These are phyloP conservation scores for Cataglyphis cursor DNA, from an alignment of 2,888 invertebrate genomes.

Conservation along the genomic window DNA sequence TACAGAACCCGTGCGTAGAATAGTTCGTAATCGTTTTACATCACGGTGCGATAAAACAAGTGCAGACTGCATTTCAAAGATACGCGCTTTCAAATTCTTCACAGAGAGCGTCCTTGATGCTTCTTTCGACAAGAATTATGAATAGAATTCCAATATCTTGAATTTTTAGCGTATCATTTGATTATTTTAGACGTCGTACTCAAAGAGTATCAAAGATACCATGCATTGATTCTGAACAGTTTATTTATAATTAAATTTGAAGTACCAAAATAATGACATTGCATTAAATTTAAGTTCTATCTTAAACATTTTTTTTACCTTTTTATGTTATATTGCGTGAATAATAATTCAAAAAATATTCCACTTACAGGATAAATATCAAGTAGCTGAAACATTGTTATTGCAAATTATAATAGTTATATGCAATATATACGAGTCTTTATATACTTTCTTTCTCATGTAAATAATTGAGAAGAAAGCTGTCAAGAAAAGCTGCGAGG, in stretches of 20 bases:
- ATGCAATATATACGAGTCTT: background rate
- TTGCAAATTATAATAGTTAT: background rate
- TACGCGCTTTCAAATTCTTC: background rate
- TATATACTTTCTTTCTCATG: background rate
- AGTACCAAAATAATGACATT: background rate
- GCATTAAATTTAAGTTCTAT: too few species aligned
- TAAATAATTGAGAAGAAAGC: background rate
- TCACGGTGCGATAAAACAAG: background rate
- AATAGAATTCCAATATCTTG: background rate
- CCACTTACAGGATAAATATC: background rate
- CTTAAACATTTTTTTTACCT: background rate
- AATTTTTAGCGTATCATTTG: background rate
- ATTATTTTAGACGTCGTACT: background rate
- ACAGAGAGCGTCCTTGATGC: background rate
- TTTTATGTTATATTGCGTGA: background rate
- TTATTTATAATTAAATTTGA: background rate
- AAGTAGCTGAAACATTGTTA: background rate
- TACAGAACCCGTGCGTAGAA: constrained; percentile 50
- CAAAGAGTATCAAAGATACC: background rate
- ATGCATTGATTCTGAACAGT: background rate
- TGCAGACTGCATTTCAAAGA: constrained; percentile 59
- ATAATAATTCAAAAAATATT: background rate
- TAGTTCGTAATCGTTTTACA: background rate
- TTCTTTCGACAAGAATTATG: background rate
- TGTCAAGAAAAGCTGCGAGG: background rate